Evolutionary conservation across 2,113 vertebrate species (phyloP), one percentile per base, ranked within the genome.

Genomic region (Xyliphius kryptos): DNA sequence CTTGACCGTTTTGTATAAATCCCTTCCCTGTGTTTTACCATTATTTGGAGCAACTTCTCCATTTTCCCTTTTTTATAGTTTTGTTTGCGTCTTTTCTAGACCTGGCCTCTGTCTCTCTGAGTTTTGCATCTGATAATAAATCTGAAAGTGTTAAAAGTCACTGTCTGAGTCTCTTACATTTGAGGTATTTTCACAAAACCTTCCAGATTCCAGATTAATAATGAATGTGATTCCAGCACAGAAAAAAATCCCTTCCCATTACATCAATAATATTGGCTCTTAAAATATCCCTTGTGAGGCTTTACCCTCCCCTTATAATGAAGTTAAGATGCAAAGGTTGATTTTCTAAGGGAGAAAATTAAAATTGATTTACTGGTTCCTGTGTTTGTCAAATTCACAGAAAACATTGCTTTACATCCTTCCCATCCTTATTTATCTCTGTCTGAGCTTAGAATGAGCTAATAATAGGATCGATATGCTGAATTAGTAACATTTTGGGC

Each of bases 331-430:
- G 13, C 17, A 9, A 46, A 32, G 40, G 37, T 49, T 2, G 12
- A 32, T 16, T 20, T 53, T 55, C 58, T 15, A 12, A 11, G 2
- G 16, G 48, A 20, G 21, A 14, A 40, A 7, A 68, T 15, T 14
- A 50, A 59, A 47, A 67, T 48, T 32, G 16, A 63, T 69, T 38
- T 20, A 50, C 20, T 7, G 0, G 1, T 48, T 60, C 37, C 9
- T 47, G 56, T 40, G 36, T 57, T 16, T 15, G 5, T 20, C 52
- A 61, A 61, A 66, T 70, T 57, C 60, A 32, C 54, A 63, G 62
- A 46, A 41, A 19, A 43, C 13, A 5, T 48, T 22, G 19, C 49
- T 59, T n/a, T 44, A 20, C 14, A 51, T 51, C 5, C 14, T 40
- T 38, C 22, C 20, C 21, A 21, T 12, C 21, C 41, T 58, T n/a